Conservation (phyloP, 2,797 vertebrate genomes). For the Cyclura pinguis region DNA sequence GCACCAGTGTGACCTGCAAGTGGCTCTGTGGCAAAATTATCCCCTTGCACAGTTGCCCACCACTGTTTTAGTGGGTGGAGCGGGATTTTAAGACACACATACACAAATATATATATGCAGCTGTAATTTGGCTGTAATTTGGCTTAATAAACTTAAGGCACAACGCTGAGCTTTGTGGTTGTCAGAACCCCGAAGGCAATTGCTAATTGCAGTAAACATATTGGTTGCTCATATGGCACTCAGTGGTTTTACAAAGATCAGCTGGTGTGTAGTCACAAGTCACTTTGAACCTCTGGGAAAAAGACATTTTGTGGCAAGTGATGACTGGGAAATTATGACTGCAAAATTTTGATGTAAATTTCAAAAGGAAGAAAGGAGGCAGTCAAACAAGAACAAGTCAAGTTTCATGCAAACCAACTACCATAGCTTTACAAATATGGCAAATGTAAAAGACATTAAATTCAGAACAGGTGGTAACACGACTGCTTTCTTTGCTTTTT, state of each 20-base stretch:
- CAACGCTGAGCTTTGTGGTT: background rate
- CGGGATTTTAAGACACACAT: too few species aligned
- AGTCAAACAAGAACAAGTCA: too few species aligned
- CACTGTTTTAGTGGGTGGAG: too few species aligned
- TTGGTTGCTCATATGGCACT: background rate
- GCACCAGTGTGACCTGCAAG: too few species aligned
- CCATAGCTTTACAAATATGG: background rate
- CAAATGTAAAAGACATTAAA: background rate
- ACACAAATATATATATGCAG: too few species aligned
- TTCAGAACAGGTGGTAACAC: background rate
- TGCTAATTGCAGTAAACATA: background rate
- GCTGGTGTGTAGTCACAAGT: background rate
- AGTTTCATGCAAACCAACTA: conserved; percentile 9
- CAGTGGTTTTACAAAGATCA: background rate
- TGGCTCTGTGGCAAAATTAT: too few species aligned
- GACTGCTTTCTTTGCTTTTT: conserved; percentile 26
- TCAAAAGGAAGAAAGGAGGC: background rate
- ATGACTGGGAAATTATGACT: background rate
- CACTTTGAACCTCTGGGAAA: background rate
- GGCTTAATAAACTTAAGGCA: background rate
- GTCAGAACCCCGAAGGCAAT: background rate
- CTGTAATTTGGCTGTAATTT: background rate
- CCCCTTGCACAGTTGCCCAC: too few species aligned
- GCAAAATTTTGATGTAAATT: background rate
- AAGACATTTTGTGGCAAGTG: background rate